Conservation (phyloP, 2,888 invertebrate genomes). For the Tortricodes alternella region DNA sequence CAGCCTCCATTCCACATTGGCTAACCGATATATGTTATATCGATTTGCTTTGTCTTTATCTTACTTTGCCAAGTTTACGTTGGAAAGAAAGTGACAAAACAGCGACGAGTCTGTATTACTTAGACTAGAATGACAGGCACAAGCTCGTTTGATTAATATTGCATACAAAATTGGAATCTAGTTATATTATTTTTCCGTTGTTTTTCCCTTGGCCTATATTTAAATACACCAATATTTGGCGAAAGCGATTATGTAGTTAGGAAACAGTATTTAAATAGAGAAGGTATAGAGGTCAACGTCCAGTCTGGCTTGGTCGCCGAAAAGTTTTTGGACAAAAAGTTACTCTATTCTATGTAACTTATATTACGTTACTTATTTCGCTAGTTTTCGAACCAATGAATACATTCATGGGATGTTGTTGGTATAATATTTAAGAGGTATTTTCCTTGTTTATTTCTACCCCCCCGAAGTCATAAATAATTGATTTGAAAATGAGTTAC, state of each 20-base stretch:
- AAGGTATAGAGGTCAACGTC: conserved; percentile 1
- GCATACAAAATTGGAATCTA: background rate
- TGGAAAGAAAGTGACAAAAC: no score
- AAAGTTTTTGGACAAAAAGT: background rate
- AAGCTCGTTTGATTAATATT: conserved; percentile 17
- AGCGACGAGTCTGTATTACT: no score
- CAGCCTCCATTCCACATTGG: no score
- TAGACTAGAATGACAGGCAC: no score
- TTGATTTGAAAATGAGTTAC: background rate
- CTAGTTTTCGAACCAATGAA: background rate
- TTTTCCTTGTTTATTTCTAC: background rate
- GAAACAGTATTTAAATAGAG: conserved; percentile 21
- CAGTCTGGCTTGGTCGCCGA: conserved; percentile 10
- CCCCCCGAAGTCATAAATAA: background rate
- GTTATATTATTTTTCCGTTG: background rate
- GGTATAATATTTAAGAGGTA: background rate
- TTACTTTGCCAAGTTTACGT: no score
- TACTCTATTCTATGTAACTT: background rate
- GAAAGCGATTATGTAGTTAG: conserved; percentile 27
- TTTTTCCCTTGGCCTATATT: conserved; percentile 6
- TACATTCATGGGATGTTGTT: conserved; percentile 3
- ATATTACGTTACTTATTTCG: background rate
- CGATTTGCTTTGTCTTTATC: no score
- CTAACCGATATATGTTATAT: no score
- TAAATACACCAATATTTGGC: conserved; percentile 22